A percentile compares a stretch with the other conserved stretches of the same genome.
These are phyloP conservation scores for Doryteuthis pealeii DNA, from an alignment of 1,140 invertebrate species.

Conservation along the genomic window DNA sequence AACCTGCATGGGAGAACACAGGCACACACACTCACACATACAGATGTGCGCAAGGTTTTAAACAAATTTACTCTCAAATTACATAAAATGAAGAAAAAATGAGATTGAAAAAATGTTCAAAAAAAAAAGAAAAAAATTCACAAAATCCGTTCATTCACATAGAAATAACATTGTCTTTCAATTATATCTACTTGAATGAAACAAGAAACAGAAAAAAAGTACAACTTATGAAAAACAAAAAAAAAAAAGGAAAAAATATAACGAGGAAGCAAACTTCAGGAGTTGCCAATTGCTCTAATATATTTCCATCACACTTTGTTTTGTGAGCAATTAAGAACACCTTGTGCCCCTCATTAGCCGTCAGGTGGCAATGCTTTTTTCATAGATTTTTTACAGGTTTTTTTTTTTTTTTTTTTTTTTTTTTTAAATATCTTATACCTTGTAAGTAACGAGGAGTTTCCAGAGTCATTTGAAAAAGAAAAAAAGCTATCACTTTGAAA, in stretches of 20 bases:
- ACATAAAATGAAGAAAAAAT: too few species aligned
- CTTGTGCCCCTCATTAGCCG: neutral
- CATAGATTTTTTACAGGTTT: too few species aligned
- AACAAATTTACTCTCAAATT: slow-evolving; percentile 1
- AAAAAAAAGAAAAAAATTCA: too few species aligned
- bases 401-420: too few species aligned
- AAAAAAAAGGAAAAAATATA: neutral
- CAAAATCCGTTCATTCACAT: neutral
- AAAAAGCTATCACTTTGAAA: too few species aligned
- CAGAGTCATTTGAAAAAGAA: too few species aligned
- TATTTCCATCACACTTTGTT: slow-evolving; percentile 10
- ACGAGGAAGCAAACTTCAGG: neutral
- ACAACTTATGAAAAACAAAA: too few species aligned
- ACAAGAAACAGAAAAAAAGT: neutral
- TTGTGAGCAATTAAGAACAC: slow-evolving; percentile 9
- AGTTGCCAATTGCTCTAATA: slow-evolving; percentile 11
- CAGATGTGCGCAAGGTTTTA: neutral
- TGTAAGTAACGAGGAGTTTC: too few species aligned
- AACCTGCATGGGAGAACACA: neutral
- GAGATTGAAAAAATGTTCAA: too few species aligned
- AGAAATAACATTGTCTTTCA: neutral
- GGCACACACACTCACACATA: neutral
- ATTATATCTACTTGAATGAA: slow-evolving; percentile 4
- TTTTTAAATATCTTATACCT: too few species aligned
- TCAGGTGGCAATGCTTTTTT: too few species aligned